These are phyloP conservation scores for Coleophora flavipennella DNA, from an alignment of 2,888 invertebrate genomes.

Conservation along the genomic window DNA sequence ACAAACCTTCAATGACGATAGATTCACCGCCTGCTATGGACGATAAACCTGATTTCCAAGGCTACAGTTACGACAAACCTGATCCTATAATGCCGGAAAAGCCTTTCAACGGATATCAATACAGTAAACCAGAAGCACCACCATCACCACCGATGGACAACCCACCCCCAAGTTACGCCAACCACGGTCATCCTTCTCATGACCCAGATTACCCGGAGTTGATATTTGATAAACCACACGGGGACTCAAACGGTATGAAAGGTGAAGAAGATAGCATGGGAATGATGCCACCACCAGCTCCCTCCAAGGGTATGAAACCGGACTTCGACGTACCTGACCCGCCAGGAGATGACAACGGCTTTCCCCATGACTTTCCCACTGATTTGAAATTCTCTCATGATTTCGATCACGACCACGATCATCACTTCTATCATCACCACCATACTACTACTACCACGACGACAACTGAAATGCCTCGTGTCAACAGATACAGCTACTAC, in stretches of 20 bases:
- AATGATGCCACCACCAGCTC: constrained; percentile 45
- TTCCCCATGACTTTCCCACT: constrained; percentile 59
- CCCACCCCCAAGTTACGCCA: constrained; percentile 26
- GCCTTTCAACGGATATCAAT: constrained; percentile 13
- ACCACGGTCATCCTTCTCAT: constrained; percentile 31
- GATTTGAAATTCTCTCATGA: constrained; percentile 54
- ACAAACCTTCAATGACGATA: constrained; percentile 41
- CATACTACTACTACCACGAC: constrained; percentile 56
- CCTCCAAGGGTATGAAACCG: constrained; percentile 30
- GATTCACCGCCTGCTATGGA: constrained; percentile 28
- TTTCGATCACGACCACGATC: constrained; percentile 38
- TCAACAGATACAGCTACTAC: constrained; percentile 80
- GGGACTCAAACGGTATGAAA: constrained; percentile 20
- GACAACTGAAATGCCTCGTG: constrained; percentile 69
- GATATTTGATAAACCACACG: constrained; percentile 43
- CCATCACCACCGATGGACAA: constrained; percentile 18
- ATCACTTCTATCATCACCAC: constrained; percentile 46
- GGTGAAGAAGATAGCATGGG: constrained; percentile 35
- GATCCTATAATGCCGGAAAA: constrained; percentile 23
- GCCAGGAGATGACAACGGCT: constrained; percentile 48
- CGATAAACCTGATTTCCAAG: constrained; percentile 6
- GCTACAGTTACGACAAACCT: constrained; percentile 27
- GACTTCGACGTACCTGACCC: constrained; percentile 27
- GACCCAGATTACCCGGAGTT: constrained; percentile 48
- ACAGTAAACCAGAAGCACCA: constrained; percentile 34